Base-by-base conservation (phyloP, 2,797 vertebrate species). In the Leptoclinus maculatus region DNA sequence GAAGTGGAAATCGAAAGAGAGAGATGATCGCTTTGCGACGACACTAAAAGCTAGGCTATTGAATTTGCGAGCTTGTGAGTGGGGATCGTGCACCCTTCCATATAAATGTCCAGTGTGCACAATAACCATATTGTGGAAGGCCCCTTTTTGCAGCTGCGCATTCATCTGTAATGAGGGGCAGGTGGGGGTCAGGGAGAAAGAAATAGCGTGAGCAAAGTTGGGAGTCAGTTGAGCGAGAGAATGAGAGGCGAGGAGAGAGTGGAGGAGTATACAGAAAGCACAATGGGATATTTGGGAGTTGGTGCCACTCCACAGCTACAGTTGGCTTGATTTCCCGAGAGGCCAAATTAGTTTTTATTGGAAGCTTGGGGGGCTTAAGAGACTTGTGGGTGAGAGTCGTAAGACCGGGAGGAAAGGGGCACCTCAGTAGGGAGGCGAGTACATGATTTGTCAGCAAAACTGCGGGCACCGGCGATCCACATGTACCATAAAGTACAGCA, bases 261-360 rank as follows among this genome's bases (percentile, higher is more conserved):
- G 57, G 23, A 8, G 62, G 23, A 45, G 39, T 76, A 74, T 2
- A 74, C 62, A 67, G 83, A 81, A 72, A 71, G 49, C 79, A 87
- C 90, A 87, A 82, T 83, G 84, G 84, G 71, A 89, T 84, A 66
- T 74, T 88, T 82, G 85, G 79, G 53, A 85, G 71, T 63, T 56
- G 77, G 85, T 88, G 87, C 88, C 90, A 87, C 79, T 85, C 77
- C 76, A 84, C 74, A 64, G 63, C 66, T 51, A 74, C 80, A 82
- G 53, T 81, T 84, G 77, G 64, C 38, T 76, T 84, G 83, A 88
- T 92, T 93, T 92, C 92, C 91, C 83, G 1, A 27, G 82, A 80
- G 86, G 76, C 79, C 79, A 91, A 83, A 93, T 93, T 91, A 90
- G 69, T 88, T 93, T 91, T 91, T 91, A 89, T 88, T 83, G 78